Percentiles rank a stretch among this genome's conserved stretches.
Evolutionary conservation across 2,797 vertebrate genomes (phyloP).

Genomic region (Dipus sagitta): DNA sequence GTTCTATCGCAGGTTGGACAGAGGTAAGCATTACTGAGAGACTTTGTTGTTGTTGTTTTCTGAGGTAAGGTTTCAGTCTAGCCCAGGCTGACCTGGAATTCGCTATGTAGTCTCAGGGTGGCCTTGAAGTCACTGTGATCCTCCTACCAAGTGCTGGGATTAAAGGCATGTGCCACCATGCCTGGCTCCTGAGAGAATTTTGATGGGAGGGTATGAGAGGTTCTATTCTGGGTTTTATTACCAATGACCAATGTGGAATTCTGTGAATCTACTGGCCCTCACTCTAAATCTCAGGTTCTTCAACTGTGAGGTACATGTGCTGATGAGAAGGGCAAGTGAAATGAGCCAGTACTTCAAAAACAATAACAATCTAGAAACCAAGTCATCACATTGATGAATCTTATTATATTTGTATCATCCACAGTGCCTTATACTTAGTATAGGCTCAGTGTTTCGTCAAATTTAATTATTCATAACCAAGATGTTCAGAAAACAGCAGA

Average conservation of each 20-base stretch:
- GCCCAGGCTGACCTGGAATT: too few species aligned
- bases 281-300: not conserved
- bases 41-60: not conserved
- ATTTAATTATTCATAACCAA: constrained; percentile 44
- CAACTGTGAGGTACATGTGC: not conserved
- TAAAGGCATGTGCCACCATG: too few species aligned
- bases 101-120: too few species aligned
- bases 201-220: not conserved
- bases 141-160: too few species aligned
- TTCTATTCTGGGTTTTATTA: not conserved
- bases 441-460: not conserved
- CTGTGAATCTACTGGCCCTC: not conserved
- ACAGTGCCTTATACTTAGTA: not conserved
- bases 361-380: not conserved
- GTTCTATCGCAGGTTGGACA: not conserved
- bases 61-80: too few species aligned
- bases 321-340: constrained; percentile 4
- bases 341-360: not conserved
- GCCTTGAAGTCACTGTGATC: too few species aligned
- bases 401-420: constrained; percentile 19
- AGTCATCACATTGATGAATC: not conserved
- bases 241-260: not conserved
- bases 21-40: constrained; percentile 23
- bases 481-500: constrained; percentile 31
- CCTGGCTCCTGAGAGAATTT: not conserved